Base-by-base conservation (phyloP, 2,888 invertebrate genomes). In the Coleophora deauratella region DNA sequence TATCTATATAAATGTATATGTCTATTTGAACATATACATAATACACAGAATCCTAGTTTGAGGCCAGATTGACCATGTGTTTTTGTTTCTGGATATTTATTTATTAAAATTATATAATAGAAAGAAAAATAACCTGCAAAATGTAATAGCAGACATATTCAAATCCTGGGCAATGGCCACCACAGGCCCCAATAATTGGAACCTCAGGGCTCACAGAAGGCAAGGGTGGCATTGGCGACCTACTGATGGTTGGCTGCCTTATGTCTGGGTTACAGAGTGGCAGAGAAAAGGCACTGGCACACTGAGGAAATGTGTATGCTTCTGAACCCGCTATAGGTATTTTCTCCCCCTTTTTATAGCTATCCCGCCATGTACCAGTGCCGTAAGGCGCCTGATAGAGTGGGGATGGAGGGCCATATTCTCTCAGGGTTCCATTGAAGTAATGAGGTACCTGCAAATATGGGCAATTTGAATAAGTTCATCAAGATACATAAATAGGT, bases 71-170 rank as follows among this genome's bases (percentile, higher is more conserved):
- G n/a, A n/a, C n/a, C n/a, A n/a, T n/a, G n/a, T n/a, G n/a, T n/a
- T n/a, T n/a, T n/a, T n/a, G n/a, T n/a, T n/a, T n/a, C n/a, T n/a
- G n/a, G n/a, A n/a, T n/a, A n/a, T n/a, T n/a, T n/a, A n/a, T n/a
- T n/a, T n/a, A n/a, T n/a, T n/a, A n/a, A n/a, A n/a, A n/a, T 4
- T 21, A 21, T 4, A 6, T 21, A 21, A 4, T 4, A 21, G 21
- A 21, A 21, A 21, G 6, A 21, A 31, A 10, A 46, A 41, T 55
- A 60, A 90, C 90, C 87, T 90, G 90, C 59, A 91, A 79, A 59
- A 90, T 89, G 68, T 90, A 90, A 71, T 91, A 91, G 75, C 90
- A 91, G 54, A 91, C 89, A 80, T 90, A 90, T 81, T 91, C 91
- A 78, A 90, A 90, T 49, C 89, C 90, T 49, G 90, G 89, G 52